These are phyloP conservation scores for Zapornia atra DNA, from an alignment of 2,113 vertebrate species.

Conservation along the genomic window DNA sequence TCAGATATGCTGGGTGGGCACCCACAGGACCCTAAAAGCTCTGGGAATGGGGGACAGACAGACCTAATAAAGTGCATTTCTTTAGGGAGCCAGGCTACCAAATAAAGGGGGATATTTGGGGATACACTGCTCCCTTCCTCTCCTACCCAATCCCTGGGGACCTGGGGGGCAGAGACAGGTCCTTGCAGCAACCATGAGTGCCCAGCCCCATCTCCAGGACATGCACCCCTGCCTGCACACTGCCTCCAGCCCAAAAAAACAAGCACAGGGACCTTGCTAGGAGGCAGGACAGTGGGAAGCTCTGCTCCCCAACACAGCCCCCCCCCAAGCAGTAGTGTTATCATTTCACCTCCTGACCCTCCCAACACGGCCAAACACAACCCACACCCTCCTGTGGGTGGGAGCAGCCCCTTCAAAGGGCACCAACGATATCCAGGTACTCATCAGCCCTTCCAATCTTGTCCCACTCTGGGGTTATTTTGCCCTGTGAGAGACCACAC, in stretches of 20 bases:
- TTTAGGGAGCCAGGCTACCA: not conserved
- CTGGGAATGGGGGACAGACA: not conserved
- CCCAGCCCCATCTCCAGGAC: not conserved
- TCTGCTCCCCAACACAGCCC: not conserved
- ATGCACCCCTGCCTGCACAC: accelerated
- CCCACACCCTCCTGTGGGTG: not conserved
- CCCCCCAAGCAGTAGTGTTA: not conserved
- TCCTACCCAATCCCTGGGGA: not conserved
- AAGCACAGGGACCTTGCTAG: accelerated
- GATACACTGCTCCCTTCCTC: not conserved
- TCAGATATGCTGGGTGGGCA: not conserved
- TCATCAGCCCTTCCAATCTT: not conserved
- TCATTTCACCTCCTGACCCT: accelerated
- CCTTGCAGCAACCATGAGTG: not conserved
- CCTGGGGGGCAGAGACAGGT: accelerated
- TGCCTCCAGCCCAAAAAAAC: not conserved
- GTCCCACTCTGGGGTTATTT: not conserved
- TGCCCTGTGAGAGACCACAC: accelerated
- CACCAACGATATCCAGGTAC: not conserved
- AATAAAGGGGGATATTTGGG: not conserved
- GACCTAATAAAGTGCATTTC: not conserved
- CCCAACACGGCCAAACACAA: not conserved
- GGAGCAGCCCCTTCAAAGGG: not conserved
- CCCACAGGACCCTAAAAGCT: not conserved
- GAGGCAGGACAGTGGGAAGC: not conserved